Evolutionary conservation across 2,113 vertebrate genomes (phyloP), one percentile per base, ranked within the genome.

Genomic region (Hystrix cristata): DNA sequence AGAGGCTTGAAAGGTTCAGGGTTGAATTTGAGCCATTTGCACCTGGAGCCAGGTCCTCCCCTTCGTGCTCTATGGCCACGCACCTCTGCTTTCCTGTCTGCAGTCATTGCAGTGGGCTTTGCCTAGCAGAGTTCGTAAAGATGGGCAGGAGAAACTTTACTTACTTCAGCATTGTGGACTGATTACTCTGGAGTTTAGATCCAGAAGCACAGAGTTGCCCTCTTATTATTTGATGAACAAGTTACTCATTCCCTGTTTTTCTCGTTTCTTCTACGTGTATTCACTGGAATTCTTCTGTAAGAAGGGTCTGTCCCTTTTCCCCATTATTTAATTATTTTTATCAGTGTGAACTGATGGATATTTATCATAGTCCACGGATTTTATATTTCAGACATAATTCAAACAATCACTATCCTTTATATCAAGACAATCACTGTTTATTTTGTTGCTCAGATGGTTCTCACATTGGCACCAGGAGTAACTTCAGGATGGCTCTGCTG

Each of bases 111-210:
- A 8, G 2, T 65, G 31, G 48, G 9, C 64, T 93, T 60, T 57
- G 87, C 31, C 46, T 57, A n/a, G 21, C 15, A n/a, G 59, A n/a
- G n/a, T 91, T 91, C 55, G 8, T n/a, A 76, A 60, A 55, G 81
- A 51, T 71, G 71, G 53, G 89, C 23, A 19, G 19, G 78, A 89
- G 78, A 91, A 69, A 34, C 12, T 65, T 78, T 64, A 18, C 43
- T 85, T 71, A 64, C 19, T 82, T 71, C 57, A 51, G 25, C 3
- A 59, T 38, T 43, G 16, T 48, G 23, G 27, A 59, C 96, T 90
- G 71, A 91, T 94, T 96, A 96, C 8, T 48, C 51, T 91, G 69
- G 55, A 89, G 84, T 62, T 38, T 15, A 91, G 90, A 96, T 87
- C 14, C 4, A 81, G 18, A 86, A 81, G 1, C 87, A 97, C 14